Evolutionary conservation across 2,797 vertebrate genomes (phyloP).

Genomic region (Mus caroli): DNA sequence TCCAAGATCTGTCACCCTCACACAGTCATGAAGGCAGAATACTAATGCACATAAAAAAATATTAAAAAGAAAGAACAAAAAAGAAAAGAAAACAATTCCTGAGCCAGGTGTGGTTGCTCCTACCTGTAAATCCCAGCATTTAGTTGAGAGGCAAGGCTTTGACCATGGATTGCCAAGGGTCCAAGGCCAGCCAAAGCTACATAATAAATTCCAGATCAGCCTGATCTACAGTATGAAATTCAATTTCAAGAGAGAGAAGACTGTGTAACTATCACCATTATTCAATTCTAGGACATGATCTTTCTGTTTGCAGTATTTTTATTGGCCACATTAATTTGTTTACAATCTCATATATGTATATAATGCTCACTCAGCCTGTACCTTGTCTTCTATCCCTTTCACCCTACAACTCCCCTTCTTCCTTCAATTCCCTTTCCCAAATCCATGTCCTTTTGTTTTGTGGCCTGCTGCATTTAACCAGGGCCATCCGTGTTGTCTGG

Average conservation of each 20-base stretch:
- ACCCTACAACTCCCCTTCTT: background rate
- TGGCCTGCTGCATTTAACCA: background rate
- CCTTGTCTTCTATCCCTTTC: background rate
- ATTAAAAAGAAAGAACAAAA: background rate
- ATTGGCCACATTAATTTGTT: background rate
- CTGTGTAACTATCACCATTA: no score
- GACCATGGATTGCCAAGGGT: background rate
- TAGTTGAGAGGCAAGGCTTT: background rate
- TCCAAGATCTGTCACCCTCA: background rate
- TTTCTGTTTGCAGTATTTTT: background rate
- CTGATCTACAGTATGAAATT: background rate
- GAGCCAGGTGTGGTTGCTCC: background rate
- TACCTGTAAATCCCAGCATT: background rate
- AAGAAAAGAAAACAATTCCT: background rate
- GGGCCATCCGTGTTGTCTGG: background rate
- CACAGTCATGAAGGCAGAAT: background rate
- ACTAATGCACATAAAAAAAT: background rate
- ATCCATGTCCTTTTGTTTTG: background rate
- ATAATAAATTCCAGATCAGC: background rate
- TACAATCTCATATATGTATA: background rate
- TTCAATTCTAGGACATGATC: background rate
- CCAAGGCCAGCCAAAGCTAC: background rate
- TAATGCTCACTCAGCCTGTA: background rate
- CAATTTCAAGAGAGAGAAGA: background rate
- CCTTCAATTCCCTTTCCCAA: background rate